phyloP scores from a whole-genome alignment of 1,140 invertebrate species.

The Sminthurides bifidus region DNA sequence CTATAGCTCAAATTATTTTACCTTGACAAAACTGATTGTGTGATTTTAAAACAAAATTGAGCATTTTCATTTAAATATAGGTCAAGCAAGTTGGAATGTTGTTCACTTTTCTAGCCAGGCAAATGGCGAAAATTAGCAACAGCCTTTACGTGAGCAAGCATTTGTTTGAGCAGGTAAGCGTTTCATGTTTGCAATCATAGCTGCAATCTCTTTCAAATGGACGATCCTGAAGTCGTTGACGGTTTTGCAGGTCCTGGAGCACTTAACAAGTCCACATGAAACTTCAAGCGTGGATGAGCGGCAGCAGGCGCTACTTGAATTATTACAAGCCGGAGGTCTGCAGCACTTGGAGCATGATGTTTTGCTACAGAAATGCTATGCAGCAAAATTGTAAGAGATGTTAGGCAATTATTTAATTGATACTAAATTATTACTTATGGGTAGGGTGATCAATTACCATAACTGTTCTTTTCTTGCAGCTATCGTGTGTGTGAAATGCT shows the following conservation, averaged over 20 bases:
- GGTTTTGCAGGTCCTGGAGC: conserved; percentile 39
- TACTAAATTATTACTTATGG: background rate
- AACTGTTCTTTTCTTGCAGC: conserved; percentile 36
- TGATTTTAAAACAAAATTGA: conserved; percentile 6
- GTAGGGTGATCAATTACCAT: conserved; percentile 7
- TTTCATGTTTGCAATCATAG: background rate
- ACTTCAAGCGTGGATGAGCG: conserved; percentile 52
- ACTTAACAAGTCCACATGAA: conserved; percentile 42
- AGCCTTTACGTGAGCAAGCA: conserved; percentile 39
- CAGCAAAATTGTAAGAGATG: conserved; percentile 51
- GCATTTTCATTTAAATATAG: conserved; percentile 31
- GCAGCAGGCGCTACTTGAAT: conserved; percentile 65
- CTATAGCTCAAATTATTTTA: no score
- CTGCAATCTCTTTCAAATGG: background rate
- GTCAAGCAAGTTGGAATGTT: conserved; percentile 51
- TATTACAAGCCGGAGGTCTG: conserved; percentile 57
- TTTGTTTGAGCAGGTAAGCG: conserved; percentile 44
- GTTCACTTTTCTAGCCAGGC: conserved; percentile 60
- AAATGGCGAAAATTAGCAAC: conserved; percentile 44
- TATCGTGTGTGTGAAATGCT: conserved; percentile 51
- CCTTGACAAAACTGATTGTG: no score
- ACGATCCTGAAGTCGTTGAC: conserved; percentile 37
- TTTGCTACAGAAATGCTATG: conserved; percentile 47
- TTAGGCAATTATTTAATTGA: conserved; percentile 3
- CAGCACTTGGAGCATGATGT: conserved; percentile 46